Conservation (phyloP, 2,888 invertebrate genomes). For the Ophion costatus region DNA sequence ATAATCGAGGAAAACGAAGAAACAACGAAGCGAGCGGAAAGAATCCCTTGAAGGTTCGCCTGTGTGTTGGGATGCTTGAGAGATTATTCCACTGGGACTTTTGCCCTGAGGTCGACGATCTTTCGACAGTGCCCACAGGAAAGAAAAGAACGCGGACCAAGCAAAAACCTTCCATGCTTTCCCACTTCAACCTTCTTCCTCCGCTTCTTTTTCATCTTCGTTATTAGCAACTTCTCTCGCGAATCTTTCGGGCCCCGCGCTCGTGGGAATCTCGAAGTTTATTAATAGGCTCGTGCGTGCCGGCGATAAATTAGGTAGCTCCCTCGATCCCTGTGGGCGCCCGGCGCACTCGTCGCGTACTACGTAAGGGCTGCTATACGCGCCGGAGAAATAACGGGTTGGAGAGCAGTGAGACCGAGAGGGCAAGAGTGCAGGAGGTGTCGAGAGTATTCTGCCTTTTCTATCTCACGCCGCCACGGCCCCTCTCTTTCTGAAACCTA, state of each 20-base stretch:
- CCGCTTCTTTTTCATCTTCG: slow-evolving; percentile 30
- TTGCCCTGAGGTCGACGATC: slow-evolving; percentile 55
- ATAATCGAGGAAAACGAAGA: slow-evolving; percentile 19
- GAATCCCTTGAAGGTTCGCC: slow-evolving; percentile 41
- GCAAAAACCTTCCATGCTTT: slow-evolving; percentile 59
- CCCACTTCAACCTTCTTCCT: slow-evolving; percentile 42
- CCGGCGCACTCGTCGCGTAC: slow-evolving; percentile 47
- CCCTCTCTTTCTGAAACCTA: slow-evolving; percentile 8
- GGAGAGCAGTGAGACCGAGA: slow-evolving; percentile 18
- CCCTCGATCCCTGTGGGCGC: slow-evolving; percentile 59
- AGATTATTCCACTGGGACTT: slow-evolving; percentile 55
- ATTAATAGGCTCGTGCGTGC: slow-evolving; percentile 73
- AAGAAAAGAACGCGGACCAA: slow-evolving; percentile 48
- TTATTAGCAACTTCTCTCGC: slow-evolving; percentile 47
- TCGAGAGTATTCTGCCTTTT: slow-evolving; percentile 69
- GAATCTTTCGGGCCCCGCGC: slow-evolving; percentile 60
- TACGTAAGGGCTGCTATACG: slow-evolving; percentile 61
- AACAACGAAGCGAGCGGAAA: slow-evolving; percentile 9
- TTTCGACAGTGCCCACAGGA: slow-evolving; percentile 27
- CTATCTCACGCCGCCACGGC: slow-evolving; percentile 70
- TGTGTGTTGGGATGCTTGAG: slow-evolving; percentile 56
- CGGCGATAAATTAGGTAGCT: slow-evolving; percentile 72
- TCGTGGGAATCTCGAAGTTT: slow-evolving; percentile 70
- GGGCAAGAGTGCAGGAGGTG: slow-evolving; percentile 69
- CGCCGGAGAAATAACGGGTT: slow-evolving; percentile 30